These are phyloP conservation scores for Spilogale gracilis DNA, from an alignment of 2,113 vertebrate genomes.

Conservation along the genomic window DNA sequence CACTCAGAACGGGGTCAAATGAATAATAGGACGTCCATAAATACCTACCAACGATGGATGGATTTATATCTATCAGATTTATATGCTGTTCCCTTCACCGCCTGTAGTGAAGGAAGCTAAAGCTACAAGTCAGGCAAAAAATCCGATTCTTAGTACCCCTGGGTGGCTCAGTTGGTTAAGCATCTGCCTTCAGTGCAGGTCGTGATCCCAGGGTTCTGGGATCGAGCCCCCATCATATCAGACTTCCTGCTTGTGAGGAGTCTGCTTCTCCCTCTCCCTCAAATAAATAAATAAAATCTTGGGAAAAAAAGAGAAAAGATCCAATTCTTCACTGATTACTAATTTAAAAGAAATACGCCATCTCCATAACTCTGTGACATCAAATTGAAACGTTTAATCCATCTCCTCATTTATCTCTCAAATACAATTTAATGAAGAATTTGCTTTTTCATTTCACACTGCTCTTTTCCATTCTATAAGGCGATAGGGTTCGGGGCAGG, in stretches of 20 bases:
- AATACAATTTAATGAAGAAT: conserved; percentile 17
- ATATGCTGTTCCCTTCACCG: background rate
- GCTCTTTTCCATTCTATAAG: conserved; percentile 4
- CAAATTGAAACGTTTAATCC: background rate
- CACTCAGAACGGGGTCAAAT: background rate
- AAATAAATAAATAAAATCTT: background rate
- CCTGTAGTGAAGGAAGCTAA: background rate
- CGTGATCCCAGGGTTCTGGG: background rate
- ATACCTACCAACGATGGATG: background rate
- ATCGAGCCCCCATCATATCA: background rate
- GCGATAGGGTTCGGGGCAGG: background rate
- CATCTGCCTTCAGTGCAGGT: background rate
- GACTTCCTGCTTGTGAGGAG: background rate
- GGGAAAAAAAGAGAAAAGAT: background rate
- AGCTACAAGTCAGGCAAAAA: background rate
- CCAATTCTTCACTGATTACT: background rate
- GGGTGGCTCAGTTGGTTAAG: background rate
- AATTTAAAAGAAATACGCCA: conserved; percentile 18
- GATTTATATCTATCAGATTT: background rate
- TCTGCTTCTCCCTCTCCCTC: background rate
- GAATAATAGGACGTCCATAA: background rate
- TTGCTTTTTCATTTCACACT: background rate
- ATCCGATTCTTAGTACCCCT: background rate
- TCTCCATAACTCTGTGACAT: background rate
- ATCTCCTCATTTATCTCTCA: background rate